Conservation (phyloP, 1,140 invertebrate genomes). For the Amyelois transitella region DNA sequence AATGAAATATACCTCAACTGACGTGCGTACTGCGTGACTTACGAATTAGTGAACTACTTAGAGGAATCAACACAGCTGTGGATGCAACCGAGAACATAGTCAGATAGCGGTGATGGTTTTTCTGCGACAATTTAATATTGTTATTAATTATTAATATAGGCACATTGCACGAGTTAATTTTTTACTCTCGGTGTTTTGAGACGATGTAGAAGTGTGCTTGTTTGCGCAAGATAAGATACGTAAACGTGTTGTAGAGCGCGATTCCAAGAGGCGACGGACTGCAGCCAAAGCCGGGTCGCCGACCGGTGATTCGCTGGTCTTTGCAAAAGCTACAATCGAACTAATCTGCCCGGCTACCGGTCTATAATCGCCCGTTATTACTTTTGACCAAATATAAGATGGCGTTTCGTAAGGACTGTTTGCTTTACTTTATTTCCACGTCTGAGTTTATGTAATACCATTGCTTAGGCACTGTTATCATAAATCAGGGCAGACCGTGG, state of each 20-base stretch:
- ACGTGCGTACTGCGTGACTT: no score
- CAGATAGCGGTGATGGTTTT: no score
- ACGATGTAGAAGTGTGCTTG: constrained; percentile 14
- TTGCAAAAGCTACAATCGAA: constrained; percentile 13
- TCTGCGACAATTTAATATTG: no score
- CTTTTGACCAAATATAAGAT: constrained; percentile 15
- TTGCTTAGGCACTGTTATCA: no score
- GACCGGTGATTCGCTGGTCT: constrained; percentile 3
- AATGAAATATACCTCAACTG: no score
- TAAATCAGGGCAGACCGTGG: no score
- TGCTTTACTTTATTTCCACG: not conserved
- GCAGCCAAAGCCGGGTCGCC: constrained; percentile 16
- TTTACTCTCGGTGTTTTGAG: not conserved
- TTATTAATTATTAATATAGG: no score
- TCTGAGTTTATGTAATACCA: no score
- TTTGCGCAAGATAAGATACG: constrained; percentile 47
- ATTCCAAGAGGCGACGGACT: constrained; percentile 12
- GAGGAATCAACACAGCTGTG: no score
- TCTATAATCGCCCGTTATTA: constrained; percentile 11
- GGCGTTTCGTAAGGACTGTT: constrained; percentile 1
- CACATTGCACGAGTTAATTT: not conserved
- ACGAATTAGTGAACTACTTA: no score
- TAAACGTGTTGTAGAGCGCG: constrained; percentile 26
- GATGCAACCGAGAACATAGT: no score
- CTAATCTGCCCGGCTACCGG: constrained; percentile 13